Conservation (phyloP, 2,888 invertebrate genomes). For the Microctonus hyperodae region DNA sequence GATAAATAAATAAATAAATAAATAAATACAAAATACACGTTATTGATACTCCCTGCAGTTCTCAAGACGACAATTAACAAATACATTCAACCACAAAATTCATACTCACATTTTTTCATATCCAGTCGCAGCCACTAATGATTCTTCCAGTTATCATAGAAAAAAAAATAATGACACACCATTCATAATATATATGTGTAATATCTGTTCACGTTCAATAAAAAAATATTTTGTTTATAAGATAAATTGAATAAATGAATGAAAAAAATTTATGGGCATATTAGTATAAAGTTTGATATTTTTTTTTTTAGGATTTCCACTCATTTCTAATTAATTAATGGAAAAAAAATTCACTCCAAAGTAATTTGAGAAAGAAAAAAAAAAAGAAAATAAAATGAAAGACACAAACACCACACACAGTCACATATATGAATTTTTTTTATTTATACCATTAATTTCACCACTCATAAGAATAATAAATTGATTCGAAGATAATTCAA, state of each 20-base stretch:
- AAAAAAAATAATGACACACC: slow-evolving; percentile 35
- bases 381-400: slow-evolving; percentile 26
- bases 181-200: slow-evolving; percentile 31
- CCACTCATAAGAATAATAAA: slow-evolving; percentile 11
- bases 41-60: slow-evolving; percentile 48
- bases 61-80: slow-evolving; percentile 58
- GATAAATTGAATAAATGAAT: too few relatives aligned
- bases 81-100: slow-evolving; percentile 51
- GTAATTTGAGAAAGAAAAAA: not conserved
- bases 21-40: not conserved
- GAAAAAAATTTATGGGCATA: too few relatives aligned
- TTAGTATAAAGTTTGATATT: too few relatives aligned
- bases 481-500: slow-evolving; percentile 35
- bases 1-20: too few relatives aligned
- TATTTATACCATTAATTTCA: slow-evolving; percentile 36
- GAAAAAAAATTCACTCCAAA: slow-evolving; percentile 6
- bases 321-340: too few relatives aligned
- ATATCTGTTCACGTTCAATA: slow-evolving; percentile 30
- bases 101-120: slow-evolving; percentile 55
- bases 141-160: slow-evolving; percentile 42
- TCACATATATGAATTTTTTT: slow-evolving; percentile 47
- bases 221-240: slow-evolving; percentile 6
- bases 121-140: slow-evolving; percentile 49
- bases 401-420: slow-evolving; percentile 44
- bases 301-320: too few relatives aligned